Percentiles rank a stretch among this genome's conserved stretches.
These are phyloP conservation scores for Bos taurus DNA, from an alignment of 2,113 vertebrate species.

Conservation along the genomic window DNA sequence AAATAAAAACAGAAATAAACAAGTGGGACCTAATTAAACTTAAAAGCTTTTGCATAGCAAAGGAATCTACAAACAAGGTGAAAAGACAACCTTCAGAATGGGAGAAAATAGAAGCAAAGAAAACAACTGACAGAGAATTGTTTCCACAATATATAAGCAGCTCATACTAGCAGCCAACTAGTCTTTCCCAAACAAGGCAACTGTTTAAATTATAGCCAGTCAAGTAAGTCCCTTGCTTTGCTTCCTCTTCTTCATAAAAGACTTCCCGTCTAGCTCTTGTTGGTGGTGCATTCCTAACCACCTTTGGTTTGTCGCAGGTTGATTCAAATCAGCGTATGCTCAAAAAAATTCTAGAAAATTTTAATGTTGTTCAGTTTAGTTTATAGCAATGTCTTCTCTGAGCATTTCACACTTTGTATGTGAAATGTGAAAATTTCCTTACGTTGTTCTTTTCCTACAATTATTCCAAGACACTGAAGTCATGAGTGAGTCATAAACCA, in stretches of 20 bases:
- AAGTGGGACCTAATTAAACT: not conserved
- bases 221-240: not conserved
- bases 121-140: not conserved
- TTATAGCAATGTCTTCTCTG: not conserved
- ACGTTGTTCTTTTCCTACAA: not conserved
- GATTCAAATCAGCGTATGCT: not conserved
- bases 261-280: not conserved
- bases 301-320: fast-evolving
- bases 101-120: not conserved
- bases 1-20: not conserved
- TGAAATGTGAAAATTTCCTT: not conserved
- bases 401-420: not conserved
- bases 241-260: not conserved
- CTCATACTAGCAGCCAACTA: not conserved
- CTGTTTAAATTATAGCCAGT: not conserved
- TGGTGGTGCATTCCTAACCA: not conserved
- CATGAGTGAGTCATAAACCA: not conserved
- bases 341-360: not conserved
- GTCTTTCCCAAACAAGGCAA: not conserved
- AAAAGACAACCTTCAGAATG: not conserved
- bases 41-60: not conserved
- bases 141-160: not conserved
- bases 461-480: not conserved
- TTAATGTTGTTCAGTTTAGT: not conserved
- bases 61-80: not conserved